Percentiles rank a stretch among this genome's conserved stretches.
These are phyloP conservation scores for Apamea monoglypha DNA, from an alignment of 2,888 invertebrate species.

Conservation along the genomic window DNA sequence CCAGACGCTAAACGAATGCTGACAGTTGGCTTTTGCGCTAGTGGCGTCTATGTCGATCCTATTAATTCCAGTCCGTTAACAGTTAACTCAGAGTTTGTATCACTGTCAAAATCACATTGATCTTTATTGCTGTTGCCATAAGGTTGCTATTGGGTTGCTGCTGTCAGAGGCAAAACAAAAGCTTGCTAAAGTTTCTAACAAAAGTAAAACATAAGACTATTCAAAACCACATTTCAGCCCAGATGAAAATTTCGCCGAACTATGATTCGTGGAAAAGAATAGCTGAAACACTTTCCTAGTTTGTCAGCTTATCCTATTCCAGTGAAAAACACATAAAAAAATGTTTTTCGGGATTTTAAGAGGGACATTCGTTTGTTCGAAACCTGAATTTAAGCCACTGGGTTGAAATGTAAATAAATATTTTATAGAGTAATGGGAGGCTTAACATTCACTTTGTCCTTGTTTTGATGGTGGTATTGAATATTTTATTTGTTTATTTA, in stretches of 20 bases:
- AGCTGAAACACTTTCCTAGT: neutral
- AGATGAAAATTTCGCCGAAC: neutral
- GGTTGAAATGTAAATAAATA: conserved; percentile 43
- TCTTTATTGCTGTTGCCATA: too few species aligned
- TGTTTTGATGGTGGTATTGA: conserved; percentile 31
- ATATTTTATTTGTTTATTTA: conserved; percentile 16
- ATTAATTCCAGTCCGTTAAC: too few species aligned
- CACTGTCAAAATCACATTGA: too few species aligned
- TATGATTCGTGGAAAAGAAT: neutral
- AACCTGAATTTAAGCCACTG: conserved; percentile 32
- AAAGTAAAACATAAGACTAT: neutral
- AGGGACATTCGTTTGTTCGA: conserved; percentile 2
- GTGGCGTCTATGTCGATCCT: too few species aligned
- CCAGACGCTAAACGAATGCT: too few species aligned
- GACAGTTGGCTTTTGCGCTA: too few species aligned
- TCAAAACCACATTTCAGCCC: neutral
- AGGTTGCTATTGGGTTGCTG: too few species aligned
- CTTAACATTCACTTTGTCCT: conserved; percentile 32
- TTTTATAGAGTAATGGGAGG: conserved; percentile 36
- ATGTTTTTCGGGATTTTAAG: conserved; percentile 24
- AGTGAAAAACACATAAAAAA: neutral
- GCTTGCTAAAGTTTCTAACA: neutral
- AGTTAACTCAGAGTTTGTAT: too few species aligned
- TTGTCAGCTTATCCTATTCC: neutral
- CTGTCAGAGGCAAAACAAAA: neutral